Evolutionary conservation across 92 coral and sea anemone species (phyloP).

Genomic region (Porites divaricata): DNA sequence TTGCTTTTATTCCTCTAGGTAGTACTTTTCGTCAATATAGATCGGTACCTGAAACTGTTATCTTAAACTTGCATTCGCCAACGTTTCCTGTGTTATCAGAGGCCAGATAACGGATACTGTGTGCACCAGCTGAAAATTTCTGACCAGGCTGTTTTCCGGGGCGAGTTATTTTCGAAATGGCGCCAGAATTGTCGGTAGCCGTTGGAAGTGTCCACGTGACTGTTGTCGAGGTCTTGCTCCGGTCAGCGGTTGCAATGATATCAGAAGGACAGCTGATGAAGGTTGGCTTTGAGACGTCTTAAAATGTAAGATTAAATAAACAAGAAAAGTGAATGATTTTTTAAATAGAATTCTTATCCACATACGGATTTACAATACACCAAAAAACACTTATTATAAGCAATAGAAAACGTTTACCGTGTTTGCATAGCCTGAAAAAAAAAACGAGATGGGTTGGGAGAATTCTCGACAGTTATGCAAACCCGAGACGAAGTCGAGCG

Average conservation of each 20-base stretch:
- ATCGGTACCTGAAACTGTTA: constrained; percentile 26
- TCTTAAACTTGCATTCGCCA: constrained; percentile 50
- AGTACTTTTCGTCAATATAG: too few relatives aligned
- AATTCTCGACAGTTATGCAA: too few relatives aligned
- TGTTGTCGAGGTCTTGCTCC: background rate
- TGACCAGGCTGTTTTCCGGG: constrained; percentile 56
- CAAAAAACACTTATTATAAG: too few relatives aligned
- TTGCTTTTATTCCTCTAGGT: too few relatives aligned
- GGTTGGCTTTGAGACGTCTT: constrained; percentile 34
- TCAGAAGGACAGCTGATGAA: constrained; percentile 36
- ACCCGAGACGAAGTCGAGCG: too few relatives aligned
- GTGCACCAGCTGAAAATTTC: constrained; percentile 53
- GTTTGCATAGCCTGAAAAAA: too few relatives aligned
- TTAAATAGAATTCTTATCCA: too few relatives aligned
- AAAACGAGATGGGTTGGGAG: too few relatives aligned
- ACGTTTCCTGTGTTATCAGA: constrained; percentile 55
- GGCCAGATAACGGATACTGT: constrained; percentile 47
- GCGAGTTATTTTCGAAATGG: constrained; percentile 17
- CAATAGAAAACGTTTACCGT: too few relatives aligned
- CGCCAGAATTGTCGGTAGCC: constrained; percentile 50
- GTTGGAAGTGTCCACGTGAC: constrained; percentile 26
- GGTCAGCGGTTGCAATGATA: constrained; percentile 35
- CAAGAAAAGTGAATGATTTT: too few relatives aligned
- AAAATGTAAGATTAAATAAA: too few relatives aligned
- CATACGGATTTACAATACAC: too few relatives aligned